Base-by-base conservation (phyloP, 2,888 invertebrate genomes). In the Eulithis prunata region DNA sequence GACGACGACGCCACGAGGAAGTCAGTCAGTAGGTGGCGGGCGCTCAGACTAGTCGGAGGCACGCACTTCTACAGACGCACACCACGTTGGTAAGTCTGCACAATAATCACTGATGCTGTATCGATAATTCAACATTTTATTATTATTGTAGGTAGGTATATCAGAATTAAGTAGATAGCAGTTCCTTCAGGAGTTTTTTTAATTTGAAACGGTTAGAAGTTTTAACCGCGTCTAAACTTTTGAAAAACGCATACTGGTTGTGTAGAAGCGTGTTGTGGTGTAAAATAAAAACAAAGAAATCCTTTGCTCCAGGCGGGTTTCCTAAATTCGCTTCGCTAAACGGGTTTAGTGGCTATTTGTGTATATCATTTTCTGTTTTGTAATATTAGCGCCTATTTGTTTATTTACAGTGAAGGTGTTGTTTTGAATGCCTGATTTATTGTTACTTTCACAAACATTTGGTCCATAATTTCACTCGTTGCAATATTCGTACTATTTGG, bases 11-110 rank as follows among this genome's bases (percentile, higher is more conserved):
- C 21, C 1, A 21, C 21, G 21, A 21, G 21, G 21, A 21, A 12
- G 49, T 12, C 36, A 60, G 46, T 57, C 84, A 85, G 86, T 86
- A 77, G 77, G 74, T 73, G 76, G 76, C 79, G 80, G 74, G 80
- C 77, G 73, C 77, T 77, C 78, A 55, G 13, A 68, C 69, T 64
- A 59, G 71, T 73, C 68, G 71, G 71, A 75, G 71, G 74, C 74
- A 64, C 57, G 65, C 60, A 4, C 1, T 8, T 0, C 55, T 7
- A 38, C 13, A 11, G 10, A 21, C 47, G 1, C 45, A 38, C 38
- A 5, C 36, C 41, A 13, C 49, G 41, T 8, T 12, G 41, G 62
- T 62, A 41, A 62, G 56, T 51, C 28, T 38, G 6, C 45, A 53
- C 32, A 36, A 45, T 45, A 32, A 36, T 49, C n/a, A 56, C 5